Percentiles rank a stretch among this genome's conserved stretches.
These are phyloP conservation scores for Microtus pennsylvanicus DNA, from an alignment of 2,113 vertebrate genomes.

Conservation along the genomic window DNA sequence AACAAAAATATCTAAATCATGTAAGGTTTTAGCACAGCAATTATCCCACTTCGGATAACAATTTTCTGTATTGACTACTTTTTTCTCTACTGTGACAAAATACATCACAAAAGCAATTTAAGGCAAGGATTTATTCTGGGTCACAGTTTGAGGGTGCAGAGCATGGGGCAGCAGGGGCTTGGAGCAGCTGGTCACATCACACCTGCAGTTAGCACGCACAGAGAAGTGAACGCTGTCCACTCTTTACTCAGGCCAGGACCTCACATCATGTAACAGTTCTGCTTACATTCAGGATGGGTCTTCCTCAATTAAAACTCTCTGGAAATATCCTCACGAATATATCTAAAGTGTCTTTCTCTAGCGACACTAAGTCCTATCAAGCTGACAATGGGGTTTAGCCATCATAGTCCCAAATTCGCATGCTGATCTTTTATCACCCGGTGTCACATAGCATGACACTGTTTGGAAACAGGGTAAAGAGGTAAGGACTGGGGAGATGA, in stretches of 20 bases:
- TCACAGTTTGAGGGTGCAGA: not conserved
- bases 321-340: not conserved
- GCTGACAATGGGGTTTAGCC: not conserved
- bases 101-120: not conserved
- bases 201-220: not conserved
- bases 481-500: not conserved
- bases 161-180: not conserved
- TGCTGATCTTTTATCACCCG: not conserved
- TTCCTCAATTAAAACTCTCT: not conserved
- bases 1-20: not conserved
- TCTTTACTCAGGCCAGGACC: not conserved
- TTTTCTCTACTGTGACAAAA: not conserved
- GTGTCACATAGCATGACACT: not conserved
- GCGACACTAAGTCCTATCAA: not conserved
- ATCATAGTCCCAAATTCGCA: not conserved
- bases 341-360: not conserved
- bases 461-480: not conserved
- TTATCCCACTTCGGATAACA: not conserved
- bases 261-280: too few relatives aligned
- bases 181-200: too few relatives aligned
- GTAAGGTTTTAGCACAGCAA: not conserved
- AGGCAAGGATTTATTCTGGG: not conserved
- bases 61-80: not conserved
- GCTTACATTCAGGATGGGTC: not conserved
- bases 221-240: too few relatives aligned